A percentile compares a stretch with the other conserved stretches of the same genome.
These are phyloP conservation scores for Drosophila quadrilineata DNA, from an alignment of 1,140 invertebrate genomes.

Conservation along the genomic window DNA sequence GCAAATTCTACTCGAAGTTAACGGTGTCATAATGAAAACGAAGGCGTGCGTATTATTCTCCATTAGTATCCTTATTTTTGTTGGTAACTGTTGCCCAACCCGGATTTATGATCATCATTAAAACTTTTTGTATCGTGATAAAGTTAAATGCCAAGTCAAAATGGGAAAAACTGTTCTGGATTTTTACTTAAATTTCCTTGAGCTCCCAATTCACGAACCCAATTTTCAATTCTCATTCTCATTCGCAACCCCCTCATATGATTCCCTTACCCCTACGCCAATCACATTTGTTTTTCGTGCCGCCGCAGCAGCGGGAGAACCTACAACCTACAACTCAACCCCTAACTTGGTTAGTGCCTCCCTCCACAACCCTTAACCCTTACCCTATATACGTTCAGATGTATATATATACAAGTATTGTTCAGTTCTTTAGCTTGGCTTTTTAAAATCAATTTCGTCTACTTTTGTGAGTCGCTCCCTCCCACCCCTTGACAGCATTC, in stretches of 20 bases:
- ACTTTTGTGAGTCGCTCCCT: constrained; percentile 43
- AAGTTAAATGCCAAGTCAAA: constrained; percentile 21
- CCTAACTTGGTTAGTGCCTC: background rate
- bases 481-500: background rate
- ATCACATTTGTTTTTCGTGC: constrained; percentile 70
- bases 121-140: constrained; percentile 34
- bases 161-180: background rate
- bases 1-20: constrained; percentile 13
- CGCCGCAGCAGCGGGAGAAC: constrained; percentile 39
- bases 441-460: constrained; percentile 79
- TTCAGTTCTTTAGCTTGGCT: constrained; percentile 36
- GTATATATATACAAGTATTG: no score
- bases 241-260: background rate
- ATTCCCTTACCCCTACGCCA: background rate
- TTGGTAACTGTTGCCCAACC: constrained; percentile 26
- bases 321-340: background rate
- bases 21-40: constrained; percentile 40
- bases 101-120: constrained; percentile 41
- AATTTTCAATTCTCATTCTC: constrained; percentile 1
- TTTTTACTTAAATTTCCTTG: background rate
- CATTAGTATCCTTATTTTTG: constrained; percentile 23
- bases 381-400: no score
- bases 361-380: constrained; percentile 1
- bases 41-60: constrained; percentile 37
- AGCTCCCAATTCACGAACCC: constrained; percentile 9